Base-by-base conservation (phyloP, 2,113 vertebrate species). In the Atherinomorus stipes region DNA sequence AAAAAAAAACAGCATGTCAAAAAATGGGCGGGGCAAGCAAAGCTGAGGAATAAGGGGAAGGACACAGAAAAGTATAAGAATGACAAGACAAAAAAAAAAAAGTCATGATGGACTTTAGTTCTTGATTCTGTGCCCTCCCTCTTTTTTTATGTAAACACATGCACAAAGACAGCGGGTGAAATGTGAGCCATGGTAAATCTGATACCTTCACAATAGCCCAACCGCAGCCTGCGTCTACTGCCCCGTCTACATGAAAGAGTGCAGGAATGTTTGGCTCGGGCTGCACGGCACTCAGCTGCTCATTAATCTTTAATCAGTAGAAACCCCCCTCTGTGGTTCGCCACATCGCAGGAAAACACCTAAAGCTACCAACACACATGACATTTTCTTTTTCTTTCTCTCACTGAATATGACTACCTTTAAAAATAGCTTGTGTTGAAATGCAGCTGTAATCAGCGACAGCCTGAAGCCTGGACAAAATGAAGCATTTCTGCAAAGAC, bases 291-390 rank as follows among this genome's bases (percentile, higher is more conserved):
- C 86, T 78, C 76, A 87, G 76, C 77, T 84, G 80, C 76, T 85
- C 87, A 92, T 93, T 87, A 83, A 92, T 88, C 84, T 90, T 89
- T 90, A 81, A 93, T 92, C 78, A 88, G 71, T 12, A 88, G 81
- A 82, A 89, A 62, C 68, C 74, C 85, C 86, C 83, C 76, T 57
- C 77, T 72, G 72, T 76, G 72, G 73, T 69, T 60, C 26, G 22
- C 63, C 65, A 74, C 59, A 65, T 63, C 64, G 66, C 62, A 75
- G 83, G 83, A 87, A 86, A 91, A 81, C 67, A 88, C 87, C 87
- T 53, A 66, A 38, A 83, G 84, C 74, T 64, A 59, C 68, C 37
- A 37, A 25, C 69, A 64, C 61, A 82, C 52, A 58, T n/a, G 16
- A 34, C 50, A 37, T 54, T 40, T 60, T 59, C 45, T 23, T 58